Evolutionary conservation across 2,797 vertebrate species (phyloP), one percentile per base, ranked within the genome.

Genomic region (Hippopotamyrus pictus): DNA sequence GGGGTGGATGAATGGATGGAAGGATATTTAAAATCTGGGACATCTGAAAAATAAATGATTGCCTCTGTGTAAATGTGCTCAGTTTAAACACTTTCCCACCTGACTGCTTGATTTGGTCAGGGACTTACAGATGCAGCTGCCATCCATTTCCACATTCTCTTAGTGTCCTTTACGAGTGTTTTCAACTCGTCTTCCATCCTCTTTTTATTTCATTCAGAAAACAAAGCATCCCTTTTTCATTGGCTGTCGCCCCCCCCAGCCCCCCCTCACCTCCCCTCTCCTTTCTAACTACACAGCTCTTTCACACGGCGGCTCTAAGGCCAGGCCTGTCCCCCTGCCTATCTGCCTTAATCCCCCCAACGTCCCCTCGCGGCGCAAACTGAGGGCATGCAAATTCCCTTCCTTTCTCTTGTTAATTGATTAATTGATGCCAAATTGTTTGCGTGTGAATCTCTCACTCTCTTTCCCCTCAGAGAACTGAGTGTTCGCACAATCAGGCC

Each of bases 351-450:
- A 46, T 51, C 7, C 29, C 57, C 69, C 76, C 37, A 84, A 41
- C 59, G 50, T 86, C 33, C 54, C 46, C 62, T 53, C 92, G 94
- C 53, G 91, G 6, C 33, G 86, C 86, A 89, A 53, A 86, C 76
- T 91, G 91, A 91, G 93, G 92, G 93, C 94, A 95, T 94, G 94
- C 95, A 96, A 95, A 96, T 96, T 95, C 95, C 94, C 95, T 90
- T 89, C 86, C 93, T 95, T 96, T 95, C 94, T 94, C 92, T 93
- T 92, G 92, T 94, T 96, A 96, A 96, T 96, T 96, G 95, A 96
- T 96, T 96, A 96, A 96, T 96, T 96, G 95, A 95, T 95, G 92
- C 92, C 92, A 92, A 93, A 92, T 89, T 90, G 92, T 94, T 95
- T 95, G 92, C 94, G 94, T 96, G 93, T 95, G 91, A 88, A 88